Conservation (phyloP, 2,888 invertebrate species). For the Myopa tessellatipennis region DNA sequence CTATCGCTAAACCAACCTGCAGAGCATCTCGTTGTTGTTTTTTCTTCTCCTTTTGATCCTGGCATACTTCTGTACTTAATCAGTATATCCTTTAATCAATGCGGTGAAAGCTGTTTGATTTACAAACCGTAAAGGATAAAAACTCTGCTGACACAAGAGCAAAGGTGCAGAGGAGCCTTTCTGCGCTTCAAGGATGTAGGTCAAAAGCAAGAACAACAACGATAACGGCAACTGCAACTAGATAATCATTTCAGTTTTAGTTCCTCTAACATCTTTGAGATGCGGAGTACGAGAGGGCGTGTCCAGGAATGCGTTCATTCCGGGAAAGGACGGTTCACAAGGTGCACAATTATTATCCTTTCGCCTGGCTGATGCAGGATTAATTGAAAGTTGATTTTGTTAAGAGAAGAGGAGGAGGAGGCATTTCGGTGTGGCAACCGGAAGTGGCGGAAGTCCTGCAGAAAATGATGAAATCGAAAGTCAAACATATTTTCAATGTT, state of each 20-base stretch:
- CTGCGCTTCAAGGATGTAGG: background rate
- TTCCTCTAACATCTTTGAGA: conserved; percentile 41
- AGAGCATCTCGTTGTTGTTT: background rate
- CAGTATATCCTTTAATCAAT: conserved; percentile 53
- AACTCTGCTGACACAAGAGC: background rate
- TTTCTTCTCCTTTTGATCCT: conserved; percentile 35
- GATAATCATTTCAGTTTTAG: conserved; percentile 46
- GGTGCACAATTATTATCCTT: conserved; percentile 32
- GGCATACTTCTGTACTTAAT: conserved; percentile 49
- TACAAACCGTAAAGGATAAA: conserved; percentile 42
- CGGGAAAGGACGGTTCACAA: background rate
- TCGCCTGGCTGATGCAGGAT: conserved; percentile 26
- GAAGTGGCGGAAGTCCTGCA: background rate
- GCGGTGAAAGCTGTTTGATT: conserved; percentile 61
- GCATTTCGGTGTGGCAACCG: background rate
- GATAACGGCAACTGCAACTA: conserved; percentile 39
- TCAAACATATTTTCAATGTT: background rate
- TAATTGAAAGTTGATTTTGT: conserved; percentile 34
- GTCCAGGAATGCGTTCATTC: conserved; percentile 23
- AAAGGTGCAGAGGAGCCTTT: conserved; percentile 9
- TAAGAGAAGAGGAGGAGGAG: conserved; percentile 12
- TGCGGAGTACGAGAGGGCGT: conserved; percentile 29
- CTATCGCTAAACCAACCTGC: background rate
- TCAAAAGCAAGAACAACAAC: background rate
- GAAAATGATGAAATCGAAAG: background rate